phyloP scores from a whole-genome alignment of 2,888 invertebrate genomes.

The Litoditis marina region DNA sequence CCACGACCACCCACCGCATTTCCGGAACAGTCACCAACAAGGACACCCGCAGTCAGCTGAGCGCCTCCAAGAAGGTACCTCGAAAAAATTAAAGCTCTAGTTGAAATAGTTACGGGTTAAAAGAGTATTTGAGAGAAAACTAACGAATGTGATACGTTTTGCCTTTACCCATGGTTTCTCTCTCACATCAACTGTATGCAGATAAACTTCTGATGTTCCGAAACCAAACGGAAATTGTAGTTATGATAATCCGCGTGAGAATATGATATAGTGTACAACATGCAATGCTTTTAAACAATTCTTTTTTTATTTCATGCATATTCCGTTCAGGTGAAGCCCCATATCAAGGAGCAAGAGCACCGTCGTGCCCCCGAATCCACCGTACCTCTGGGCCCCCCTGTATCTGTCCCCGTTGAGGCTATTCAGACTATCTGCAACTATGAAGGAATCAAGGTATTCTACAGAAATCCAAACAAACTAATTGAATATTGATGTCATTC shows the following conservation, averaged over 20 bases:
- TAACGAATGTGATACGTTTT: slow-evolving; percentile 9
- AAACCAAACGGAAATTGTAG: too few species aligned
- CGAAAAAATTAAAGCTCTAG: too few species aligned
- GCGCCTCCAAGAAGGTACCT: slow-evolving; percentile 38
- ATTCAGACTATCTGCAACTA: slow-evolving; percentile 61
- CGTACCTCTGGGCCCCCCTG: slow-evolving; percentile 44
- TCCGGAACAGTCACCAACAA: slow-evolving; percentile 40
- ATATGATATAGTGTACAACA: too few species aligned
- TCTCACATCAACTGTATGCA: too few species aligned
- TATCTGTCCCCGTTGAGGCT: slow-evolving; percentile 49
- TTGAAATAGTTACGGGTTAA: too few species aligned
- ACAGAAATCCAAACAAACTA: neutral
- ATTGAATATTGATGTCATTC: too few species aligned
- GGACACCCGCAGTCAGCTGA: slow-evolving; percentile 28
- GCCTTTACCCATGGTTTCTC: too few species aligned
- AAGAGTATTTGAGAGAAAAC: slow-evolving; percentile 4
- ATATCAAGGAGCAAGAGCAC: slow-evolving; percentile 39
- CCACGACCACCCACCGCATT: slow-evolving; percentile 39
- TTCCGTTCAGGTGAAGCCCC: too few species aligned
- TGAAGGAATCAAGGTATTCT: slow-evolving; percentile 61
- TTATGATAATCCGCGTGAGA: too few species aligned
- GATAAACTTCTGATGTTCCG: too few species aligned
- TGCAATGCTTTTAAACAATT: too few species aligned
- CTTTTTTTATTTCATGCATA: too few species aligned
- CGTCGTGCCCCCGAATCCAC: slow-evolving; percentile 39